Base-by-base conservation (phyloP, 2,888 invertebrate species). In the Cheilosia variabilis region DNA sequence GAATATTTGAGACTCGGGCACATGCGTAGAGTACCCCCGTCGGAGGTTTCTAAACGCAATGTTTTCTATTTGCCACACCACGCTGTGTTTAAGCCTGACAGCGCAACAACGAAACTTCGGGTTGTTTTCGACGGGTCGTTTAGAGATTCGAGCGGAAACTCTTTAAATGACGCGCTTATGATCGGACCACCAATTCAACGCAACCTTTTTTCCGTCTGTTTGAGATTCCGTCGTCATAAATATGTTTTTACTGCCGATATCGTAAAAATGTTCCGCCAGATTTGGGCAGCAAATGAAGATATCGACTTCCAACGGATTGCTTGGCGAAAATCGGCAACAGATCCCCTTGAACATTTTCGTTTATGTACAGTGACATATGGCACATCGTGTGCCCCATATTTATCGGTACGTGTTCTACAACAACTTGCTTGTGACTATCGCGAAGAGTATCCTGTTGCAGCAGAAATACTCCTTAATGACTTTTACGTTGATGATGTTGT, bases 221-320 rank as follows among this genome's bases (percentile, higher is more conserved):
- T 57, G 22, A 19, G 68, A 7, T 79, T 79, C 37, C 52, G 66
- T 5, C 66, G 52, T 19, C 60, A 72, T 60, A 37, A 24, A 24
- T 24, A 24, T 22, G 19, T 79, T 62, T 73, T 73, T 17, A 63
- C 80, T 2, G 75, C 84, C 0, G 84, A 80, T 43, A 84, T 87
- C 6, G 62, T 80, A 10, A 86, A 88, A 31, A 87, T 87, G 86
- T 87, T 87, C 47, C 78, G 83, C 2, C 87, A 75, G 53, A 80
- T 73, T 22, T 62, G 53, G 45, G 34, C 62, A 19, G 13, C 53
- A 15, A 47, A 80, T 10, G 37, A 62, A 34, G 52, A 72, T 57
- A 9, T 13, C 5, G 65, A 79, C n/a, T 71, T 45, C 47, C 78
- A 65, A 22, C 55, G 53, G 4, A 79, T 72, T n/a, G 65, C 72